Percentiles rank a stretch among this genome's conserved stretches.
These are phyloP conservation scores for Scarus forsteni DNA, from an alignment of 2,797 vertebrate species.

Conservation along the genomic window DNA sequence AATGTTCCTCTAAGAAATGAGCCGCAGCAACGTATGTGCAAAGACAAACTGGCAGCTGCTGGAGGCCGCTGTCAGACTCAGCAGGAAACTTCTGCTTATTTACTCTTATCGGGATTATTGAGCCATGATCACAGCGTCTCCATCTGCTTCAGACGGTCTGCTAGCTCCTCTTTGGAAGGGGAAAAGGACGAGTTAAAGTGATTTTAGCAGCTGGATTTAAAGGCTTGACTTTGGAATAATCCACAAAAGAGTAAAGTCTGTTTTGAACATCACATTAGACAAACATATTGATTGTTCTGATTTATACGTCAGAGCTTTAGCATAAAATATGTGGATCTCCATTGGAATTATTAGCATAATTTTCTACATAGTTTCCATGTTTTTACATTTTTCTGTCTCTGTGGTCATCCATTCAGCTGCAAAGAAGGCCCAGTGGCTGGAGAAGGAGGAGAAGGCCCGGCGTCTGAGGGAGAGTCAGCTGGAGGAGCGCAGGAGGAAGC, in stretches of 20 bases:
- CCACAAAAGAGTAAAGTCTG: neutral
- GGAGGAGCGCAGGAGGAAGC: constrained; percentile 90
- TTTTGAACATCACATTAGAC: neutral
- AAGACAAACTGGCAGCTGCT: constrained; percentile 43
- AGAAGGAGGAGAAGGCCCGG: constrained; percentile 95
- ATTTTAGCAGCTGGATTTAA: neutral
- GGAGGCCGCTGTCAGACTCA: constrained; percentile 48
- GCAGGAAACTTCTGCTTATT: constrained; percentile 55
- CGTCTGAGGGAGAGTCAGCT: constrained; percentile 92
- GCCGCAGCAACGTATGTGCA: constrained; percentile 37
- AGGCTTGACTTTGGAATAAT: neutral
- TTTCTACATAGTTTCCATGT: too few species aligned
- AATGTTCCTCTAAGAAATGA: constrained; percentile 63
- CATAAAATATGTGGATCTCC: too few species aligned
- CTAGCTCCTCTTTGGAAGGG: constrained; percentile 1
- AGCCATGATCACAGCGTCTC: constrained; percentile 33
- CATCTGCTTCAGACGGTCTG: constrained; percentile 40
- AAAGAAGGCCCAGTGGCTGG: constrained; percentile 95
- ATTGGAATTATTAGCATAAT: too few species aligned
- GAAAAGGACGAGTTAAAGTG: neutral
- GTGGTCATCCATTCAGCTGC: constrained; percentile 79
- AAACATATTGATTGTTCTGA: neutral
- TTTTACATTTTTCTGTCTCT: neutral
- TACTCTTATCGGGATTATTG: constrained; percentile 53
- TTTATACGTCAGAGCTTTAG: too few species aligned